A percentile compares a stretch with the other conserved stretches of the same genome.
These are phyloP conservation scores for Panagrolaimus sp. DNA, from an alignment of 1,140 invertebrate genomes.

Conservation along the genomic window DNA sequence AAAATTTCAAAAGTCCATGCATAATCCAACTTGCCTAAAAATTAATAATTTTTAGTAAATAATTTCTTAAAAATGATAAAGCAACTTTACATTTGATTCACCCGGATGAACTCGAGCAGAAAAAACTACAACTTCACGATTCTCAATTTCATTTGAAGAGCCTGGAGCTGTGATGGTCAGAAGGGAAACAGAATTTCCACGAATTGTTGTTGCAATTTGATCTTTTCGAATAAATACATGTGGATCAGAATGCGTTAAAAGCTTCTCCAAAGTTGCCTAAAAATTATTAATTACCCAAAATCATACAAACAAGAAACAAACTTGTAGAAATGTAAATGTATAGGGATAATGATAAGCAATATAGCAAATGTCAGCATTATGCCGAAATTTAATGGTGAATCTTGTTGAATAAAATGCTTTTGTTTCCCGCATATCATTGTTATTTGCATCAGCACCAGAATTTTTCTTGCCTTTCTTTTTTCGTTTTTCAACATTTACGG, in stretches of 20 bases:
- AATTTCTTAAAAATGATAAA: conserved; percentile 73
- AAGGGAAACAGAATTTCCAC: conserved; percentile 76
- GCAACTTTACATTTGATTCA: conserved; percentile 80
- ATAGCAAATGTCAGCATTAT: conserved; percentile 83
- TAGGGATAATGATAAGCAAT: conserved; percentile 94
- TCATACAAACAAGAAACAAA: conserved; percentile 23
- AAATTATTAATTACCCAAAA: conserved; percentile 66
- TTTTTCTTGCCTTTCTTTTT: conserved; percentile 40
- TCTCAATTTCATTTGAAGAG: conserved; percentile 68
- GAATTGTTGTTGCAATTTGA: conserved; percentile 73
- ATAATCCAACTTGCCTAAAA: conserved; percentile 5
- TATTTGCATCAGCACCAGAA: conserved; percentile 4
- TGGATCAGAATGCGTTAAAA: conserved; percentile 22
- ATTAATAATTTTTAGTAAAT: too few relatives aligned
- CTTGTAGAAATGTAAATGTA: conserved; percentile 77
- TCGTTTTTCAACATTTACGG: conserved; percentile 57
- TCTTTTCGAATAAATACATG: conserved; percentile 66
- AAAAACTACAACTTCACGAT: conserved; percentile 64
- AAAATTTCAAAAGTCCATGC: conserved; percentile 30
- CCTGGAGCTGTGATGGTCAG: conserved; percentile 74
- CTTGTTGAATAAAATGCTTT: conserved; percentile 76
- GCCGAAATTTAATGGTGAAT: conserved; percentile 84
- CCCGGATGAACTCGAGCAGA: conserved; percentile 79
- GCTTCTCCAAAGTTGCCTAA: conserved; percentile 65
- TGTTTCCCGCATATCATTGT: conserved; percentile 56